A percentile compares a stretch with the other conserved stretches of the same genome.
Conservation (phyloP, 2,113 vertebrate genomes). For the Oncorhynchus keta region DNA sequence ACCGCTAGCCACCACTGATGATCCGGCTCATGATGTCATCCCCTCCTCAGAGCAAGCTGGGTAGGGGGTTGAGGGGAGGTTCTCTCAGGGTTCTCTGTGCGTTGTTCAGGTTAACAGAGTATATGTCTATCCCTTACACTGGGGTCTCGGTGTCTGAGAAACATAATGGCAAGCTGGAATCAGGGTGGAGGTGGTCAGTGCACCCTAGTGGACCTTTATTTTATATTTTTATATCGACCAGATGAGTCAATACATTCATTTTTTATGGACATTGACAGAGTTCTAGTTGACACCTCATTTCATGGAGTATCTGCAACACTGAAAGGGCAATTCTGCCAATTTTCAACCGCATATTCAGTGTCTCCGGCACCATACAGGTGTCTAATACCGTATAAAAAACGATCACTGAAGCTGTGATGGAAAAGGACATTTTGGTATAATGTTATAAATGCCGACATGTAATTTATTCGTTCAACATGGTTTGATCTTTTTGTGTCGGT, state of each 20-base stretch:
- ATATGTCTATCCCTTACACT: background rate
- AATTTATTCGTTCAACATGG: no score
- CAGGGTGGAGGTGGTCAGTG: background rate
- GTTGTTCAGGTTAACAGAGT: background rate
- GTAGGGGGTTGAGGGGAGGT: constrained; percentile 13
- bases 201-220: no score
- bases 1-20: constrained; percentile 79
- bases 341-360: no score
- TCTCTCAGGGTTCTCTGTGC: background rate
- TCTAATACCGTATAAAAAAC: no score
- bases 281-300: background rate
- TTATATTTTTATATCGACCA: no score
- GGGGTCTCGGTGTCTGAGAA: background rate
- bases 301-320: background rate
- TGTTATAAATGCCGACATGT: no score
- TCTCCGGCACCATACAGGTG: no score
- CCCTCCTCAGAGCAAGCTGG: constrained; percentile 70
- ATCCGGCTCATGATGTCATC: constrained; percentile 84
- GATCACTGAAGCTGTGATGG: no score
- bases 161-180: background rate
- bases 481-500: no score
- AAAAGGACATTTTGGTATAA: no score
- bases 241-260: background rate
- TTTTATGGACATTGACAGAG: background rate
- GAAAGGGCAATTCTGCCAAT: background rate